Percentiles rank a stretch among this genome's conserved stretches.
Evolutionary conservation across 2,797 vertebrate species (phyloP).

Genomic region (Melanotaenia nigrans): DNA sequence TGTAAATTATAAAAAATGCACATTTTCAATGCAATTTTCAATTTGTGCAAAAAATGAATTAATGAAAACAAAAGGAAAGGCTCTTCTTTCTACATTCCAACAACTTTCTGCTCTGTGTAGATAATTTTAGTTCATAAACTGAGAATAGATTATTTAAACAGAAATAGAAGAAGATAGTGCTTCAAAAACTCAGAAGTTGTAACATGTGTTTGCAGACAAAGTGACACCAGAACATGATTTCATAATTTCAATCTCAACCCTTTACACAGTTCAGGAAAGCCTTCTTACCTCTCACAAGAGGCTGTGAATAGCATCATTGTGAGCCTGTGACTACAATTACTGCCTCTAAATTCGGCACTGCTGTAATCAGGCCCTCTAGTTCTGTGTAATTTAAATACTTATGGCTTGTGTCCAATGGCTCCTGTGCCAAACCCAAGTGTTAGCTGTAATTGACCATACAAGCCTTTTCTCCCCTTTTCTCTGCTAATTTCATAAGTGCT

Average conservation of each 20-base stretch:
- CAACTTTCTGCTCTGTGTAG: not conserved
- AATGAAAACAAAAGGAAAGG: no score
- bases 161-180: not conserved
- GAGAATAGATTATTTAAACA: not conserved
- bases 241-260: slow-evolving; percentile 46
- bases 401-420: slow-evolving; percentile 79
- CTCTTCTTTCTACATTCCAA: not conserved
- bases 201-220: slow-evolving; percentile 21
- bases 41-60: no score
- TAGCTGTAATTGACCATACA: slow-evolving; percentile 81
- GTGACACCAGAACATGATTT: slow-evolving; percentile 55
- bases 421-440: slow-evolving; percentile 78
- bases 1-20: no score
- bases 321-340: slow-evolving; percentile 64
- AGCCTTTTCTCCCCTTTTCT: slow-evolving; percentile 75
- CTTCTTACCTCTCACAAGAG: slow-evolving; percentile 57
- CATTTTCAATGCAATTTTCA: no score
- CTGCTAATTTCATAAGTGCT: slow-evolving; percentile 79
- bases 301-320: slow-evolving; percentile 68
- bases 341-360: slow-evolving; percentile 71
- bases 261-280: slow-evolving; percentile 43
- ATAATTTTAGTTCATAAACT: not conserved
- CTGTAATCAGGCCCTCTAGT: slow-evolving; percentile 77
- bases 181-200: not conserved
- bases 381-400: slow-evolving; percentile 77